Evolutionary conservation across 1,140 invertebrate genomes (phyloP), one percentile per base, ranked within the genome.

Genomic region (Odontomachus brunneus): DNA sequence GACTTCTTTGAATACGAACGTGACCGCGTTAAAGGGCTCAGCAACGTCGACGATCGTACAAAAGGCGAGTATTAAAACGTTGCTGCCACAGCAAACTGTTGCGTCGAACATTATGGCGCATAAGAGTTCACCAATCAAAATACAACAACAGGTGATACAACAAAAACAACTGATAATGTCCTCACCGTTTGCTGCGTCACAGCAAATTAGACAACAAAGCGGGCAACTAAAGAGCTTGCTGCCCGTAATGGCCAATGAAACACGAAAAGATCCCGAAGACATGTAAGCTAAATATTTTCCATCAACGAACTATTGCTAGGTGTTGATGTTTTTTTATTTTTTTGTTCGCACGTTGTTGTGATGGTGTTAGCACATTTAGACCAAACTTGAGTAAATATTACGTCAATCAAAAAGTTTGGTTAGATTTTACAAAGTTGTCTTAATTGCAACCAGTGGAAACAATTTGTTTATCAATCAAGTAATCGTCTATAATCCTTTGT

Each of bases 171-270:
- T 92, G 29, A 60, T 91, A 12, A 48, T 91, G 19, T 22, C 90
- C 1, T 38, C 84, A 0, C 90, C 90, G 53, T 90, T 88, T 80
- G 19, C 83, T 0, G 0, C 9, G 4, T 44, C 38, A 5, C 91
- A 92, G n/a, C 84, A 83, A 15, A 65, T 82, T 5, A 85, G 88
- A 3, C 75, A 90, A 12, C 88, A 88, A 12, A 15, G 84, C 5
- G 91, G 92, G 19, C 91, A 92, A 49, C 90, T 93, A 5, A 93
- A 93, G 60, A 93, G 91, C 0, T 57, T 93, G 29, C 3, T 93
- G 14, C 91, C 92, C 1, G 83, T 92, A 11, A 84, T 76, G 3
- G 75, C 76, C 2, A 71, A n/a, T 11, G 92, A 92, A 33, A n/a
- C 76, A 29, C 85, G 85, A 4, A 90, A 85, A 17, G 92, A 92